Base-by-base conservation (phyloP, 1,140 invertebrate species). In the Lerema accius region DNA sequence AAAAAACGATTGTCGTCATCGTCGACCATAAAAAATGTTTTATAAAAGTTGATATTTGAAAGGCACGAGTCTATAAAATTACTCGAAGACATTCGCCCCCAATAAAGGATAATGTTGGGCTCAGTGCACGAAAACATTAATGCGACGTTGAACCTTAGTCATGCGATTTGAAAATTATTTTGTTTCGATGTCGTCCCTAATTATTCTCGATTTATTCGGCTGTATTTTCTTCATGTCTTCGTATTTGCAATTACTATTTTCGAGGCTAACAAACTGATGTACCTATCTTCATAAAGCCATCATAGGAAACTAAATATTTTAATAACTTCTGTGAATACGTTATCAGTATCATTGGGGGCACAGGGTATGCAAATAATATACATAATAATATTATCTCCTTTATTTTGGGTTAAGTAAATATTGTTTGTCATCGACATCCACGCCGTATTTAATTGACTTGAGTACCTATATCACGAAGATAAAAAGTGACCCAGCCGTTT, bases 121-220 rank as follows among this genome's bases (percentile, higher is more conserved):
- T 26, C 5, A 1, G 19, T 14, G 19, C 45, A 48, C 19, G 45
- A 26, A 48, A 48, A 48, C 17, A 17, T 45, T 32, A 45, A 26
- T 26, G 19, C 45, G n/a, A n/a, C 19, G 1, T 48, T 13, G 45
- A n/a, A 45, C 10, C n/a, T 45, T 17, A 23, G 43, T 26, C 45
- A 48, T 28, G 45, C 45, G 23, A 48, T 48, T 13, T 28, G 11
- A 10, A 48, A 5, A 11, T 11, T 11, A 48, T 26, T 15, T 26
- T 48, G 4, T 19, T 11, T 48, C 45, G 17, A 14, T 15, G 28
- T 32, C 9, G 28, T 32, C 28, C 28, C 4, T 26, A 13, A 48
- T 48, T 48, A 48, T 26, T 48, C 7, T 32, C 28, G 7, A 32
- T 32, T 32, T 32, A 7, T 32, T 32, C 28, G 28, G 28, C 28